Conservation (phyloP, 2,113 vertebrate species). For the Hipposideros armiger region DNA sequence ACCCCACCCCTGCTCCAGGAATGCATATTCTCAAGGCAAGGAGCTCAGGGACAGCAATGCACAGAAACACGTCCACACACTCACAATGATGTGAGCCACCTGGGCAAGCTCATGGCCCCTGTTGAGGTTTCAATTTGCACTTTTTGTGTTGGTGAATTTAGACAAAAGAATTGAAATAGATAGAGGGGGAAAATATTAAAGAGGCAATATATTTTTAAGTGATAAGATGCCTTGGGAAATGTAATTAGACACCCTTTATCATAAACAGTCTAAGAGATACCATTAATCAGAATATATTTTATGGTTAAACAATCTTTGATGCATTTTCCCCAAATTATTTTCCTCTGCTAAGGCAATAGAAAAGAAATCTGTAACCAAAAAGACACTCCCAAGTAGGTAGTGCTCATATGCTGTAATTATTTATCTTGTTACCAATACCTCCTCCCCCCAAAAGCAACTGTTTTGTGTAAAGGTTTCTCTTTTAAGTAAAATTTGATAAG, state of each 20-base stretch:
- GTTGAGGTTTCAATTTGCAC: neutral
- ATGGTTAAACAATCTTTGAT: neutral
- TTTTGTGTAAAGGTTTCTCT: neutral
- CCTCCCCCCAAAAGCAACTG: neutral
- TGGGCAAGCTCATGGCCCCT: neutral
- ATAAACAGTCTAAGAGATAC: neutral
- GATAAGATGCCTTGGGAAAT: neutral
- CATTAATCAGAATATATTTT: neutral
- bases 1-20: neutral
- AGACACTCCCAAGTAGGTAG: neutral
- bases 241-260: neutral
- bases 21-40: no score
- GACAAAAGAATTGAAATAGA: neutral
- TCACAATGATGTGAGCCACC: neutral
- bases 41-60: neutral
- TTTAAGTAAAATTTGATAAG: neutral
- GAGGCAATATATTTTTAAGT: neutral
- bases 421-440: neutral
- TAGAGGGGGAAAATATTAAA: neutral
- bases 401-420: neutral
- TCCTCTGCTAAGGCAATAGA: neutral
- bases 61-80: neutral
- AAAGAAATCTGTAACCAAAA: neutral
- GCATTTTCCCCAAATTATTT: neutral
- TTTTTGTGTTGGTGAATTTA: neutral